Evolutionary conservation across 2,888 invertebrate species (phyloP).

Genomic region (Norana najaformis): DNA sequence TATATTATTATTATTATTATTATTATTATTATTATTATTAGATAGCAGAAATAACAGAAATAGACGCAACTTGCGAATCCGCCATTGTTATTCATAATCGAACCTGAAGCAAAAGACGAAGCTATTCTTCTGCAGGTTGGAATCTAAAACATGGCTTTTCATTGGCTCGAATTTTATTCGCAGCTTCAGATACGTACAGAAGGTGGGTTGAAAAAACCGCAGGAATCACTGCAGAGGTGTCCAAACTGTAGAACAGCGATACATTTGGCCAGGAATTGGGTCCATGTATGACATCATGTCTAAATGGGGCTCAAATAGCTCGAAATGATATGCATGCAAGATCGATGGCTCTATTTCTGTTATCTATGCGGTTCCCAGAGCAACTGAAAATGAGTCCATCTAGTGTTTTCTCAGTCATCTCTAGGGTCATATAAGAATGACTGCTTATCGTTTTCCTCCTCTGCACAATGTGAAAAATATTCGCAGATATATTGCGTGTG

Average conservation of each 20-base stretch:
- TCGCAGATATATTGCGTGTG: not conserved
- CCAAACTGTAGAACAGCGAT: not conserved
- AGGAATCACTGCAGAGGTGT: not conserved
- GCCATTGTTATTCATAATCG: not conserved
- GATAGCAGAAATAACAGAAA: no score
- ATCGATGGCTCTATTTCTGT: not conserved
- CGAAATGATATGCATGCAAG: not conserved
- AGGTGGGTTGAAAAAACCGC: not conserved
- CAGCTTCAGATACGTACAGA: not conserved
- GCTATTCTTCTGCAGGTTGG: not conserved
- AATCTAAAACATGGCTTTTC: not conserved
- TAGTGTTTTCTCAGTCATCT: not conserved
- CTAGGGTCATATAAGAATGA: not conserved
- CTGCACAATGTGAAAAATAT: not conserved
- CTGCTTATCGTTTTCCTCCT: not conserved
- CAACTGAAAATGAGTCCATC: not conserved
- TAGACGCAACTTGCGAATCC: not conserved
- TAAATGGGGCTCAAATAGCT: not conserved
- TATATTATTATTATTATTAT: no score
- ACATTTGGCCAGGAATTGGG: not conserved
- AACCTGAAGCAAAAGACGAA: not conserved
- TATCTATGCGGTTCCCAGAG: not conserved
- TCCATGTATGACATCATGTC: no score
- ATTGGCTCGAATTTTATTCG: not conserved
- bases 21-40: no score